Evolutionary conservation across 1,140 invertebrate genomes (phyloP).

Genomic region (Zaprionus vittiger): DNA sequence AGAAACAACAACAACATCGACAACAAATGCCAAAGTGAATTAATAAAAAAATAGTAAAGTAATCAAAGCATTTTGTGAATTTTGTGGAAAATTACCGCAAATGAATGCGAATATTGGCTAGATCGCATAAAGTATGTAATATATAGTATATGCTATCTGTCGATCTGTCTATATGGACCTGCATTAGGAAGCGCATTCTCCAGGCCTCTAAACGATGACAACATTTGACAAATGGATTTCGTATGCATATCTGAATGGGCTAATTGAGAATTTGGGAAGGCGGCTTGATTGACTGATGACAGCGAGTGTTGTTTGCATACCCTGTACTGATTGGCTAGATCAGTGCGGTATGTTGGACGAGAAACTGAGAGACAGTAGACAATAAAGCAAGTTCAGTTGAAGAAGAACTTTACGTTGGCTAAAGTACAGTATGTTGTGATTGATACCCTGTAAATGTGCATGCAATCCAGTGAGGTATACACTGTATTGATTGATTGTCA

Average conservation of each 20-base stretch:
- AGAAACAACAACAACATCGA: conserved; percentile 24
- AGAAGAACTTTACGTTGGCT: background rate
- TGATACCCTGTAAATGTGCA: conserved; percentile 10
- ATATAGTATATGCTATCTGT: background rate
- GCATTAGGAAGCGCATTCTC: conserved; percentile 28
- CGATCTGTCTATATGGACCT: background rate
- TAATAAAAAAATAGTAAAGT: conserved; percentile 21
- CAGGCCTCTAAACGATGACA: conserved; percentile 23
- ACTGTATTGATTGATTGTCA: too few relatives aligned
- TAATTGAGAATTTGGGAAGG: conserved; percentile 18
- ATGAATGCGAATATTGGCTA: conserved; percentile 9
- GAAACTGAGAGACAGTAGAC: background rate
- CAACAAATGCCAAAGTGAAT: conserved; percentile 24
- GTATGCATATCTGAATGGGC: background rate
- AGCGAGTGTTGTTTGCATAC: background rate
- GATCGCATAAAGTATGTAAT: background rate
- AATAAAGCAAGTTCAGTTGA: background rate
- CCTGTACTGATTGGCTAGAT: background rate
- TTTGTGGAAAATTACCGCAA: conserved; percentile 28
- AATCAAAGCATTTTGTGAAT: conserved; percentile 21
- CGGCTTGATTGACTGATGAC: conserved; percentile 11
- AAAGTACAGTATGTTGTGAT: background rate
- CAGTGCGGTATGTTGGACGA: background rate
- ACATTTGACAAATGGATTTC: conserved; percentile 41
- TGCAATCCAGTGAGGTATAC: background rate